Conservation (phyloP, 2,888 invertebrate genomes). For the Athalia cordata region DNA sequence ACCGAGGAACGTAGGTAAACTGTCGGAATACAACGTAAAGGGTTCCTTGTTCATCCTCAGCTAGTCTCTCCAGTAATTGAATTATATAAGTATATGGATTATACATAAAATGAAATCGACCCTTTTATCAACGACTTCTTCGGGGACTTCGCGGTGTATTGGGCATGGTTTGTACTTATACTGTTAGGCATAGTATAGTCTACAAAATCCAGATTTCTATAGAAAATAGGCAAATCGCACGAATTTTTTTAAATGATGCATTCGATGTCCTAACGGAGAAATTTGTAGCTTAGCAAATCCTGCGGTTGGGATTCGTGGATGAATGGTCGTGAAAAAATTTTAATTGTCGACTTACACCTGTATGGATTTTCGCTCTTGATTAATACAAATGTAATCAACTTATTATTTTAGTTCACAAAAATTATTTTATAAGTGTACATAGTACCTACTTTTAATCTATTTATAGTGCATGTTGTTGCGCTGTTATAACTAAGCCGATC, state of each 20-base stretch:
- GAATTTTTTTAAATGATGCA: no score
- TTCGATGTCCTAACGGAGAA: no score
- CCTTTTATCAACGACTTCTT: background rate
- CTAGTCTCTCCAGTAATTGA: background rate
- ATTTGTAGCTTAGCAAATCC: no score
- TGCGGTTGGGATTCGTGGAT: background rate
- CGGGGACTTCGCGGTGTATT: background rate
- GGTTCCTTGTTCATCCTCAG: no score
- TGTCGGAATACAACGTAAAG: no score
- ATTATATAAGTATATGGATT: background rate
- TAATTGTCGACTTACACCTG: background rate
- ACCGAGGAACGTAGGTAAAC: no score
- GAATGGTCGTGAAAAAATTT: background rate
- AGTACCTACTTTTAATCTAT: background rate
- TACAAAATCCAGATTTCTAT: background rate
- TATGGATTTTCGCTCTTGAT: background rate
- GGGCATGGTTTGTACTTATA: slow-evolving; percentile 21
- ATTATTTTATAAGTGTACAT: background rate
- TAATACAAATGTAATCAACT: background rate
- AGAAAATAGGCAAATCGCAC: no score
- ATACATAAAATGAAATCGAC: slow-evolving; percentile 5
- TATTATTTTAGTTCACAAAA: background rate
- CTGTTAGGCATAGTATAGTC: background rate
- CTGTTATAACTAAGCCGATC: slow-evolving; percentile 16
- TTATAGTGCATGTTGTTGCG: slow-evolving; percentile 19